A percentile compares a stretch with the other conserved stretches of the same genome.
phyloP scores from a whole-genome alignment of 2,797 vertebrate species.

The Lophius americanus region DNA sequence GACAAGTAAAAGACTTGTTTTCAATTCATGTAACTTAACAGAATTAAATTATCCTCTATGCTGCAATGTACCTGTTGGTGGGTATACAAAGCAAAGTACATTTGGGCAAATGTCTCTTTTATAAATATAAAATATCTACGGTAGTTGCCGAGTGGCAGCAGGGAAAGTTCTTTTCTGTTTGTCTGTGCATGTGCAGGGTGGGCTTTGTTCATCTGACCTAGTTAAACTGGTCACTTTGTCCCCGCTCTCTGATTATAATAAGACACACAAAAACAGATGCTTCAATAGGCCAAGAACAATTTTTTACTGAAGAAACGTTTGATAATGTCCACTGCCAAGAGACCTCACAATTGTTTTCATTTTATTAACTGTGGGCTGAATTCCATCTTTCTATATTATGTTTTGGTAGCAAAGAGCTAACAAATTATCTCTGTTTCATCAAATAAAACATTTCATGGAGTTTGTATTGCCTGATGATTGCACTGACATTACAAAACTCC shows the following conservation, averaged over 20 bases:
- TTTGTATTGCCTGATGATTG: neutral
- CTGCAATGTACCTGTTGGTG: too few species aligned
- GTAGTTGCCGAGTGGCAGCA: slow-evolving; percentile 4
- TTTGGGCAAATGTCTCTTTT: too few species aligned
- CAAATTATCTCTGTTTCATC: neutral
- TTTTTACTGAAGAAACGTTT: neutral
- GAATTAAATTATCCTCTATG: too few species aligned
- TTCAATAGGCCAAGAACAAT: slow-evolving; percentile 18
- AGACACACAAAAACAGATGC: slow-evolving; percentile 26
- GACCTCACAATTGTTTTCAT: neutral
- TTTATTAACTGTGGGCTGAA: neutral
- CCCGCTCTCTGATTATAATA: slow-evolving; percentile 58
- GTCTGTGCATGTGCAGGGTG: slow-evolving; percentile 42
- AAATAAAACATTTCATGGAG: too few species aligned
- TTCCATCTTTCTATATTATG: neutral
- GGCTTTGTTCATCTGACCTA: slow-evolving; percentile 76
- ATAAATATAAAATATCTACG: neutral
- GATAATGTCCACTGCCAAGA: neutral
- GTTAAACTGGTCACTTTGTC: slow-evolving; percentile 70
- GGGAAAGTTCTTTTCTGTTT: neutral
- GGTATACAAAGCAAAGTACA: too few species aligned
- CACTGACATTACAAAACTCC: slow-evolving; percentile 3
- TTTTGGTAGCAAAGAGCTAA: neutral
- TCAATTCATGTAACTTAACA: too few species aligned
- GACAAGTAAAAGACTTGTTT: too few species aligned